Evolutionary conservation across 2,888 invertebrate species (phyloP).

Genomic region (Drosophila quasianomalipes): DNA sequence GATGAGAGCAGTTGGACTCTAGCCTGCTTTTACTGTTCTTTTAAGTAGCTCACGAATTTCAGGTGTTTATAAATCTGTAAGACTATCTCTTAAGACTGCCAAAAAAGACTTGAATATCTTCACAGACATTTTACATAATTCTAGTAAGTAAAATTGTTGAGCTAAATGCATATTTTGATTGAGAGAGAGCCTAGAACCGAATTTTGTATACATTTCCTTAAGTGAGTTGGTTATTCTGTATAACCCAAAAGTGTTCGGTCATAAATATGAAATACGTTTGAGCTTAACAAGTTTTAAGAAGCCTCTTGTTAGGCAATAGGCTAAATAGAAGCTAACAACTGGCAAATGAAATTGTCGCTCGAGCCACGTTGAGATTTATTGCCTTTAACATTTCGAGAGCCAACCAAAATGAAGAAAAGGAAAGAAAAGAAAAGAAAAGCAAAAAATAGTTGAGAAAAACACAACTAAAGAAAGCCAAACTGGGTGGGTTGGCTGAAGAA

Average conservation of each 20-base stretch:
- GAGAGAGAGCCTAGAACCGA: not conserved
- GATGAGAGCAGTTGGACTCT: not conserved
- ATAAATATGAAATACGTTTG: conserved; percentile 14
- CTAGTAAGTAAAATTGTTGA: not conserved
- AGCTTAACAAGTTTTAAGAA: conserved; percentile 17
- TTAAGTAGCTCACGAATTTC: not conserved
- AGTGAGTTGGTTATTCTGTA: not conserved
- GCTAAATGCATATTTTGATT: not conserved
- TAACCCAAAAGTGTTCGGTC: not conserved
- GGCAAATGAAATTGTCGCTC: conserved; percentile 16
- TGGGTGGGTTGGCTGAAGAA: not conserved
- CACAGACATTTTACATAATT: not conserved
- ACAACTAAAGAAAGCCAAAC: conserved; percentile 5
- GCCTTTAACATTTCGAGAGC: conserved; percentile 56
- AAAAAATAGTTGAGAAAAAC: conserved; percentile 3
- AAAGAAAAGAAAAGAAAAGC: conserved; percentile 5
- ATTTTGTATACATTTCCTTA: not conserved
- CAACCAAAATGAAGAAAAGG: conserved; percentile 40
- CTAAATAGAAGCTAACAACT: conserved; percentile 14
- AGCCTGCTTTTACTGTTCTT: not conserved
- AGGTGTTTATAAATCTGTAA: not conserved
- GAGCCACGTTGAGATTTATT: conserved; percentile 67
- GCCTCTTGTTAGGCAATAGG: conserved; percentile 12
- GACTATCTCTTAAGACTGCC: not conserved
- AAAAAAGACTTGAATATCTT: not conserved